Percentiles rank a stretch among this genome's conserved stretches.
These are phyloP conservation scores for Formica aserva DNA, from an alignment of 2,888 invertebrate species.

Conservation along the genomic window DNA sequence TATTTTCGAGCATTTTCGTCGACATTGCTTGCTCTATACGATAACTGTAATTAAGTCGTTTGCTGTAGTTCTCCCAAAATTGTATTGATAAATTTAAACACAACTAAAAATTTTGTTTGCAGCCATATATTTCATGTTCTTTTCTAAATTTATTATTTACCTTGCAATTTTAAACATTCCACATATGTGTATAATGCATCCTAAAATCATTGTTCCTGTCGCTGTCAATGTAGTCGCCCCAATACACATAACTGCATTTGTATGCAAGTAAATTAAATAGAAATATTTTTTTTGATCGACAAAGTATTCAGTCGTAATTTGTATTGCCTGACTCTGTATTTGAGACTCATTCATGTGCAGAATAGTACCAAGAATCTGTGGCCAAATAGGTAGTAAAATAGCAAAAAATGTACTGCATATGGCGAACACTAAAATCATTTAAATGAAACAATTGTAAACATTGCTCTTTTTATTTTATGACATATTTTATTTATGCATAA, in stretches of 20 bases:
- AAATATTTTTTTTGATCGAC: constrained; percentile 3
- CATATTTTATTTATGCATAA: too few species aligned
- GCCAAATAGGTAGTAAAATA: neutral
- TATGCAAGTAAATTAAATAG: constrained; percentile 4
- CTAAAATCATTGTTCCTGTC: neutral
- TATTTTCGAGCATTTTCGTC: neutral
- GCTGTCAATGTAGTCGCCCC: neutral
- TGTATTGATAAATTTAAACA: neutral
- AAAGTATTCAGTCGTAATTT: neutral
- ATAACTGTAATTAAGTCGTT: constrained; percentile 14
- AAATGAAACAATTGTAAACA: neutral
- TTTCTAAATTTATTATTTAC: neutral
- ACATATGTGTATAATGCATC: neutral
- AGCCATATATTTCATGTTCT: neutral
- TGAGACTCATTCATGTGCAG: neutral
- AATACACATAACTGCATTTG: neutral
- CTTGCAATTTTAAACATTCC: constrained; percentile 21
- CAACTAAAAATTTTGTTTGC: neutral
- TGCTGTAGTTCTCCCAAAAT: neutral
- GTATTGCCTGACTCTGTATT: neutral
- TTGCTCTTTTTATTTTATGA: neutral
- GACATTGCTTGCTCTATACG: constrained; percentile 23
- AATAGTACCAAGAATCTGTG: neutral
- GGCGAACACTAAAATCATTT: neutral
- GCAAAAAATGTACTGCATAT: neutral